Base-by-base conservation (phyloP, 2,797 vertebrate genomes). In the Megalops cyprinoides region DNA sequence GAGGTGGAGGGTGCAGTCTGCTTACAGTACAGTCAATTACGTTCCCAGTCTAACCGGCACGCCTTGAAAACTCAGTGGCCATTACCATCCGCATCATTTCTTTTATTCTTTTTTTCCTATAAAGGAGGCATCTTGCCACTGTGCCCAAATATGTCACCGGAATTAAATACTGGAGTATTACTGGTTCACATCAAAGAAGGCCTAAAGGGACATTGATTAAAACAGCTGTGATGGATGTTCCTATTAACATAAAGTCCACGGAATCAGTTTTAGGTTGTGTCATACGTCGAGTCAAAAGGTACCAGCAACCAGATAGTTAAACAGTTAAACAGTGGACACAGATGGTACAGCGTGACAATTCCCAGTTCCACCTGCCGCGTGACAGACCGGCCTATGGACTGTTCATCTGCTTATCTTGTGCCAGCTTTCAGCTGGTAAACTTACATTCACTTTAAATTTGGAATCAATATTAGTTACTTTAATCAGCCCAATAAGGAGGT, bases 1-100 rank as follows among this genome's bases (percentile, higher is more conserved):
- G 71, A 49, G 71, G 71, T n/a, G 44, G 44, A 15, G 62, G 8
- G 69, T n/a, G 69, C 42, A 67, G 62, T 37, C 37, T 62, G 58
- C 9, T 71, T 39, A 44, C 37, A 42, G 67, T 71, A 71, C 67
- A 71, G 67, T 42, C 67, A 71, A 71, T 42, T 71, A 71, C 67
- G 67, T 44, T 71, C 20, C 5, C 67, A 23, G 44, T 71, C 37
- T 44, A 39, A 71, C 25, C 20, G 67, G 44, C 67, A 44, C 67
- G 67, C 67, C 67, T 71, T 42, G 20, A 71, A 71, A 71, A 42
- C 44, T 1, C 67, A 9, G 39, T 44, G 67, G 39, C 67, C 39
- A 71, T 71, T 71, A 8, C 67, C 1, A 44, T 44, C 37, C 8
- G 39, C 10, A 23, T 9, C 37, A 7, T n/a, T 71, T 42, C 28